A percentile compares a stretch with the other conserved stretches of the same genome.
These are phyloP conservation scores for Sorex araneus DNA, from an alignment of 2,113 vertebrate species.

Conservation along the genomic window DNA sequence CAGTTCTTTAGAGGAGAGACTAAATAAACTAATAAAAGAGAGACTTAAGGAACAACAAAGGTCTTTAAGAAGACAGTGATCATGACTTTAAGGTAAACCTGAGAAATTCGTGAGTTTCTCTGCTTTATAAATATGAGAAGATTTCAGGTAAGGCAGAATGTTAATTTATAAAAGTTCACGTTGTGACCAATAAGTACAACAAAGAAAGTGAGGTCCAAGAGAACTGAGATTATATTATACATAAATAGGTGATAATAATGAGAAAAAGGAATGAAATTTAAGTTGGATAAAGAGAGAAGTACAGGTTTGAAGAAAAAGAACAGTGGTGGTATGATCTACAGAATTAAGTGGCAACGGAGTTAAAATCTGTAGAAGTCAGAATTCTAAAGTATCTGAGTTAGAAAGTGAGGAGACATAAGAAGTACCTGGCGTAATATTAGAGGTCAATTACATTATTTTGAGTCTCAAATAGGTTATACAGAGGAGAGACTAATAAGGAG, in stretches of 20 bases:
- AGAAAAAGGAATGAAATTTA: not conserved
- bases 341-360: not conserved
- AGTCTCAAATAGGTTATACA: not conserved
- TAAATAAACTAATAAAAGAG: not conserved
- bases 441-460: not conserved
- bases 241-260: not conserved
- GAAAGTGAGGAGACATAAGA: not conserved
- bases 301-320: not conserved
- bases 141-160: not conserved
- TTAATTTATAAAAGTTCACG: not conserved
- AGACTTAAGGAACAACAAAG: not conserved
- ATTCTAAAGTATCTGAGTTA: not conserved
- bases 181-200: not conserved
- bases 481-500: not conserved
- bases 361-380: not conserved
- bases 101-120: slow-evolving; percentile 14
- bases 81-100: not conserved
- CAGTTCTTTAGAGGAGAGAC: not conserved
- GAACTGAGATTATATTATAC: not conserved
- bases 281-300: not conserved
- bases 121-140: not conserved
- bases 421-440: not conserved
- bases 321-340: not conserved
- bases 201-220: slow-evolving; percentile 6
- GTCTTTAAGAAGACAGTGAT: not conserved